Evolutionary conservation across 1,140 invertebrate genomes (phyloP), one percentile per base, ranked within the genome.

Genomic region (Drosophila kikkawai): DNA sequence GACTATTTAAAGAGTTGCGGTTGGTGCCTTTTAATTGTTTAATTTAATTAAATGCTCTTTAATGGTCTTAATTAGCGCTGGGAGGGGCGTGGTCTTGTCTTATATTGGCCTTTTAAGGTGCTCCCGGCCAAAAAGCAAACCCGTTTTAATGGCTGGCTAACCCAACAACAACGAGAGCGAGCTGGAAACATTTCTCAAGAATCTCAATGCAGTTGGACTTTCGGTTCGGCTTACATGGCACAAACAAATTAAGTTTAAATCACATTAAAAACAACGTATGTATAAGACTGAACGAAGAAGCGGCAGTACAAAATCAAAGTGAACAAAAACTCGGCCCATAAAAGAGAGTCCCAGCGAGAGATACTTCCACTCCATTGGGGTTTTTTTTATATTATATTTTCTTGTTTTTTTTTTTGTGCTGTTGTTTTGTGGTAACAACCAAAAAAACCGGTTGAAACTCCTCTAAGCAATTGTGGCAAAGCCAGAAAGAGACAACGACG

Each of bases 31-130:
- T 90, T 91, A 90, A 90, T 90, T 91, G 86, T 91, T 88, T 91
- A 91, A 91, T 91, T 91, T 90, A 85, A 90, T 90, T 90, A 90
- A 90, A 91, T 90, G 75, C 85, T 69, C 71, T 82, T 74, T 88
- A 88, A 90, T 90, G 70, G 71, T 76, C 79, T 85, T 91, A 85
- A 86, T 90, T 90, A 91, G 86, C 47, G 61, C 22, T 48, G 48
- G 36, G 15, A 50, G 60, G 34, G 60, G 60, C 39, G 70, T 74
- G 70, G 70, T 42, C 29, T n/a, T 42, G 70, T 74, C 70, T 65
- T 26, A 29, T 34, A 34, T 61, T 75, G 79, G 63, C 80, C 84
- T 88, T 86, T 83, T 86, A 88, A 58, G 83, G 82, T 78, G 75
- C 58, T 75, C 53, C 75, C 55, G 75, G 45, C 76, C 75, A 64